Evolutionary conservation across 2,113 vertebrate species (phyloP).

Genomic region (Chloropsis hardwickii): DNA sequence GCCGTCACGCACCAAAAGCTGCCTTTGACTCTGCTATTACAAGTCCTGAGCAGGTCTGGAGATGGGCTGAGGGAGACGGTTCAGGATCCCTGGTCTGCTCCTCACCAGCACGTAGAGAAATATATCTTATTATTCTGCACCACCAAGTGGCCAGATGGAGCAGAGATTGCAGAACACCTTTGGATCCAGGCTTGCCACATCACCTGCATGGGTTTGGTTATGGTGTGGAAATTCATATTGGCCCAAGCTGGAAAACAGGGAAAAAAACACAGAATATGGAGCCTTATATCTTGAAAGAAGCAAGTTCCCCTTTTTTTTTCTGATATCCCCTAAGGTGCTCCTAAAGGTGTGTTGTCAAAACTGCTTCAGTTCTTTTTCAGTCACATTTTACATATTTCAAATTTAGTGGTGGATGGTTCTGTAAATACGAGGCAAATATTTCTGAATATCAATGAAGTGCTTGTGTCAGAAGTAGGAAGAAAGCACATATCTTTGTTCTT

Average conservation of each 20-base stretch:
- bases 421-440: background rate
- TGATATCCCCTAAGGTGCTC: background rate
- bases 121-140: slow-evolving; percentile 78
- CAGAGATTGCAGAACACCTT: slow-evolving; percentile 47
- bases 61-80: background rate
- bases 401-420: background rate
- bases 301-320: background rate
- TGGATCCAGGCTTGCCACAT: background rate
- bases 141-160: slow-evolving; percentile 76
- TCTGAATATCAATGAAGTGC: background rate
- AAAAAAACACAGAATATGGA: background rate
- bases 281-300: background rate
- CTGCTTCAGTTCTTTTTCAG: background rate
- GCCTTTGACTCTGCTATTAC: background rate
- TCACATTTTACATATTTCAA: background rate
- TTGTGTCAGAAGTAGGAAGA: background rate
- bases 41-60: background rate
- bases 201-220: fast-evolving
- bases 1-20: background rate
- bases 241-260: background rate
- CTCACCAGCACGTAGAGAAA: background rate
- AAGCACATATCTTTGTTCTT: background rate
- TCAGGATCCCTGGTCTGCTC: background rate
- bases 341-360: background rate
- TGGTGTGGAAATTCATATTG: background rate